Evolutionary conservation across 2,797 vertebrate genomes (phyloP).

Genomic region (Malurus leucopterus): DNA sequence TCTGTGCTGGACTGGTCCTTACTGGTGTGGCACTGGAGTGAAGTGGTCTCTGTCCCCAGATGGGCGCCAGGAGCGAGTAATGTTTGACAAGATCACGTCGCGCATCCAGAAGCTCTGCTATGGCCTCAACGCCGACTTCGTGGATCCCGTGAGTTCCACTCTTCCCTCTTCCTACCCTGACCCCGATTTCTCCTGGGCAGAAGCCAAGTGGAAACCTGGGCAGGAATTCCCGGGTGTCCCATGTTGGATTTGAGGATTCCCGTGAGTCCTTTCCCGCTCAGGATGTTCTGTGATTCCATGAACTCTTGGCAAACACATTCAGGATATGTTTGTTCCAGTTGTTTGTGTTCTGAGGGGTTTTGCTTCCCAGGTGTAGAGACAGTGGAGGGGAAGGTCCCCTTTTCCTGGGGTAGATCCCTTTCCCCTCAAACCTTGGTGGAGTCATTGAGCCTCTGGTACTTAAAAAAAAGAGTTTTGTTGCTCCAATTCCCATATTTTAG

Average conservation of each 20-base stretch:
- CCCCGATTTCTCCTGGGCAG: rapidly evolving
- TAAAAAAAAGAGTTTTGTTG: neutral
- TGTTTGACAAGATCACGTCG: slow-evolving; percentile 98
- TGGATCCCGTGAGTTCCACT: slow-evolving; percentile 86
- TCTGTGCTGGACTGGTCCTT: neutral
- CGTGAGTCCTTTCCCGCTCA: rapidly evolving
- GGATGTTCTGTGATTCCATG: neutral
- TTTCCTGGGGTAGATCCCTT: neutral
- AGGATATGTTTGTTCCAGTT: rapidly evolving
- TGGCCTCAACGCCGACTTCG: slow-evolving; percentile 92
- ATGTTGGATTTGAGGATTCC: neutral
- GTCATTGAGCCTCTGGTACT: neutral
- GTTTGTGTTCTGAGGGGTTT: neutral
- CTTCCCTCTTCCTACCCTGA: neutral
- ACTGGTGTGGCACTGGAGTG: neutral
- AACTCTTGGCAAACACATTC: rapidly evolving
- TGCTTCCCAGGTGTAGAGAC: neutral
- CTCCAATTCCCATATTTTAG: rapidly evolving
- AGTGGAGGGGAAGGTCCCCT: neutral
- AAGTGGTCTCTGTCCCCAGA: slow-evolving; percentile 68
- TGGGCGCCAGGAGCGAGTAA: slow-evolving; percentile 94
- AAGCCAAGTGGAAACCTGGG: rapidly evolving
- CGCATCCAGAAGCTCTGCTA: slow-evolving; percentile 98
- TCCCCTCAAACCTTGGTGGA: neutral
- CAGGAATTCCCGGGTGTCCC: rapidly evolving